Base-by-base conservation (phyloP, 2,888 invertebrate species). In the Synergus laeviventris region DNA sequence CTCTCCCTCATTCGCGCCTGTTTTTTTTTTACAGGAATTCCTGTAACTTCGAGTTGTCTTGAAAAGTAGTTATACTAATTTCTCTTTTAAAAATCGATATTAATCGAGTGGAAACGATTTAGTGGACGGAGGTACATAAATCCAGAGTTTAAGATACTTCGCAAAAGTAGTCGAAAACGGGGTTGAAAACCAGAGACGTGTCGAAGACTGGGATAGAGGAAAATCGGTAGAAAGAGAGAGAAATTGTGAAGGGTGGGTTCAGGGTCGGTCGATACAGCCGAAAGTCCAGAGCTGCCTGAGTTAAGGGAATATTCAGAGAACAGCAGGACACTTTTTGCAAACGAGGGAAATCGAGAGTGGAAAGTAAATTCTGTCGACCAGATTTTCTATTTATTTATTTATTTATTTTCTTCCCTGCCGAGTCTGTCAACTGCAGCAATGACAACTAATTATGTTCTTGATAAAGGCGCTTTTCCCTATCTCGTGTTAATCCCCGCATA, bases 231-330 rank as follows among this genome's bases (percentile, higher is more conserved):
- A 76, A 76, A 73, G 76, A 78, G 76, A 74, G 61, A 79, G 78
- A 56, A 77, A 75, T 64, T 31, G 60, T 42, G 76, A 77, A 76
- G 80, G 74, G 79, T 70, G 38, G 77, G 12, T 82, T 74, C 79
- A 83, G 81, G 81, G 78, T 78, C 83, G 86, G 87, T 86, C 87
- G 87, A 88, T 87, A 86, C 85, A 86, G 86, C 86, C 85, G 80
- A 86, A 87, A 86, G 84, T 85, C 83, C 85, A 84, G 83, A 82
- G 82, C 79, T 81, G 78, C 81, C 78, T 77, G 84, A 81, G 76
- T 76, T 39, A 14, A 36, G 31, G n/a, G n/a, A 49, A 49, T 31
- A 24, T n/a, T 70, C 21, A 56, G 11, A 11, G 56, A 21, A 21
- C 49, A 49, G 42, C 24, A 66, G 66, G 66, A 16, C 66, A 66